These are phyloP conservation scores for Sciurus carolinensis DNA, from an alignment of 2,797 vertebrate species.

Conservation along the genomic window DNA sequence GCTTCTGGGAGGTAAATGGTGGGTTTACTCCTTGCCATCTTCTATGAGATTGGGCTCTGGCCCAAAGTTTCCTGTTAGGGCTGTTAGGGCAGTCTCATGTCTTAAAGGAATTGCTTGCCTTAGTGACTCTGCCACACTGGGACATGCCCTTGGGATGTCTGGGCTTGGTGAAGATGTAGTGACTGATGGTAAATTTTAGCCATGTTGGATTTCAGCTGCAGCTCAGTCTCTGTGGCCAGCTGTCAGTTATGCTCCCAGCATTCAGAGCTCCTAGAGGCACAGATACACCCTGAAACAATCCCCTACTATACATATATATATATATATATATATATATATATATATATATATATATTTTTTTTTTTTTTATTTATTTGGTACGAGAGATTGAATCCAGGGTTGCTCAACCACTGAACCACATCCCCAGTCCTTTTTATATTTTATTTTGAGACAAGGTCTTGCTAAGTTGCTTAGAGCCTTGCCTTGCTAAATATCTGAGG, in stretches of 20 bases:
- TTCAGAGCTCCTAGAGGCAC: background rate
- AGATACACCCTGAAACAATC: background rate
- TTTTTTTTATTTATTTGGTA: conserved; percentile 23
- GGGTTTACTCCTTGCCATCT: background rate
- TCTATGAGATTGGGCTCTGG: background rate
- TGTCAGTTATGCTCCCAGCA: background rate
- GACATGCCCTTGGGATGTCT: background rate
- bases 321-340: too few species aligned
- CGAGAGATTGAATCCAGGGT: background rate
- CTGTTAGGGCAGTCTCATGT: background rate
- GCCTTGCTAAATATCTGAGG: too few species aligned
- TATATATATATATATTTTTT: too few species aligned
- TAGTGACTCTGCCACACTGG: conserved; percentile 9
- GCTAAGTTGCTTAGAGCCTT: too few species aligned
- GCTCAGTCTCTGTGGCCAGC: background rate
- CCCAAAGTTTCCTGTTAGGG: background rate
- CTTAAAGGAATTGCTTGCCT: background rate
- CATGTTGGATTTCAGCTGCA: background rate
- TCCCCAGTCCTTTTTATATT: too few species aligned
- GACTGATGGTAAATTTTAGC: background rate
- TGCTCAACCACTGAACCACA: too few species aligned
- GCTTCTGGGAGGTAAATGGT: background rate
- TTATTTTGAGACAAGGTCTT: too few species aligned
- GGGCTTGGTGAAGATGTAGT: background rate
- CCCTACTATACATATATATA: background rate